Evolutionary conservation across 37 sponge, comb jelly and placozoan genomes (phyloP), one percentile per base, ranked within the genome.

Genomic region (Lycopodina hypogea): DNA sequence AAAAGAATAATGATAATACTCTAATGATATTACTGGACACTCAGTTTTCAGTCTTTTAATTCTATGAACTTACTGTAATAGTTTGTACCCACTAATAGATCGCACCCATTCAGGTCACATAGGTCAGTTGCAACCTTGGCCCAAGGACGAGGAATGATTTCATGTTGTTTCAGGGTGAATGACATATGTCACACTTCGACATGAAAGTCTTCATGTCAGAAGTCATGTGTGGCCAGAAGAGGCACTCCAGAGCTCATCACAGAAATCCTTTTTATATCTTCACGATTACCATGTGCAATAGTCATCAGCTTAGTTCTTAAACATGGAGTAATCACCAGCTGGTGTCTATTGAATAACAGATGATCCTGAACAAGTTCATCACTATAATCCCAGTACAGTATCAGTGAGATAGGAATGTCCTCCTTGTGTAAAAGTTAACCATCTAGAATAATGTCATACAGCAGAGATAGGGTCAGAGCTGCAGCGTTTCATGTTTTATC

Each of bases 281-380:
- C 26, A 52, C 7, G 1, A 33, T 30, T 67, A n/a, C n/a, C n/a
- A n/a, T n/a, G n/a, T n/a, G n/a, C n/a, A n/a, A n/a, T n/a, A n/a
- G n/a, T n/a, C n/a, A 78, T 78, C 74, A 63, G 42, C 37, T 32
- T 42, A 22, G 30, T 51, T 34, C 64, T 1, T 67, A 78, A 33
- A 0, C 74, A 0, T 21, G 59, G 56, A 30, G 86, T 74, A 28
- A 85, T 72, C 3, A 85, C 65, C 2, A 85, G 33, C 19, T 14
- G 65, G 1, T 2, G 38, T 1, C 86, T 79, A 29, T 85, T 85
- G 72, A 85, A 85, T 0, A 85, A 65, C 0, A 85, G 73, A 18
- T 60, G n/a, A 60, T 77, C 85, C 40, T 84, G 72, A 1, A 78
- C 56, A 4, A 83, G 76, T n/a, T 83, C 77, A 56, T 83, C 84